phyloP scores from a whole-genome alignment of 92 coral and sea anemone species.

The Epizoanthus illoricatus region DNA sequence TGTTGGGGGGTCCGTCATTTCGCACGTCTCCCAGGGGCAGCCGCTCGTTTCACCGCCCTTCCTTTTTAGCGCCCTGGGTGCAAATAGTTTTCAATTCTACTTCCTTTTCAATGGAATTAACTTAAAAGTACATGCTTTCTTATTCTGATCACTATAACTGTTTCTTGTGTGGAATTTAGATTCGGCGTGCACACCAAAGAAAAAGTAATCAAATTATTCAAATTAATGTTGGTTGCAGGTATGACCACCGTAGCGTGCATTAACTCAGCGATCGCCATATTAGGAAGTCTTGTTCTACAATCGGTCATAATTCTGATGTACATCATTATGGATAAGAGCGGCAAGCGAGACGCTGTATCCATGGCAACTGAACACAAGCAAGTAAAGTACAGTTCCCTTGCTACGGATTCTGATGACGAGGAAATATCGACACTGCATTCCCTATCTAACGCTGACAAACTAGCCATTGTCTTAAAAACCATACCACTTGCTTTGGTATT shows the following conservation, averaged over 20 bases:
- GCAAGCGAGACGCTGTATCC: neutral
- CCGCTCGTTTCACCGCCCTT: no score
- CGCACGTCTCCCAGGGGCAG: no score
- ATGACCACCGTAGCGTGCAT: neutral
- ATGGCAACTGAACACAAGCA: neutral
- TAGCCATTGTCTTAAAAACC: neutral
- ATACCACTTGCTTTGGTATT: neutral
- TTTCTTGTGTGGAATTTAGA: no score
- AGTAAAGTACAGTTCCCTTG: neutral
- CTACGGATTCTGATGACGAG: neutral
- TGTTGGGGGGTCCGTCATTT: no score
- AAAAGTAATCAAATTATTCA: no score
- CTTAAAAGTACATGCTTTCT: no score
- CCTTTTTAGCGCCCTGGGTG: no score
- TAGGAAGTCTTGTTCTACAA: neutral
- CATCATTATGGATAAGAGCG: neutral
- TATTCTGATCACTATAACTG: no score
- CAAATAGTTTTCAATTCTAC: no score
- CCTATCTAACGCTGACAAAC: neutral
- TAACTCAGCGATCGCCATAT: neutral
- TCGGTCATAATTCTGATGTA: neutral
- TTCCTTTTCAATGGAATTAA: no score
- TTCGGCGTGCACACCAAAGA: no score
- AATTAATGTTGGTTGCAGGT: neutral
- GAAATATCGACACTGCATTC: neutral